Evolutionary conservation across 2,113 vertebrate species (phyloP).

Genomic region (Sphaerodactylus townsendi): DNA sequence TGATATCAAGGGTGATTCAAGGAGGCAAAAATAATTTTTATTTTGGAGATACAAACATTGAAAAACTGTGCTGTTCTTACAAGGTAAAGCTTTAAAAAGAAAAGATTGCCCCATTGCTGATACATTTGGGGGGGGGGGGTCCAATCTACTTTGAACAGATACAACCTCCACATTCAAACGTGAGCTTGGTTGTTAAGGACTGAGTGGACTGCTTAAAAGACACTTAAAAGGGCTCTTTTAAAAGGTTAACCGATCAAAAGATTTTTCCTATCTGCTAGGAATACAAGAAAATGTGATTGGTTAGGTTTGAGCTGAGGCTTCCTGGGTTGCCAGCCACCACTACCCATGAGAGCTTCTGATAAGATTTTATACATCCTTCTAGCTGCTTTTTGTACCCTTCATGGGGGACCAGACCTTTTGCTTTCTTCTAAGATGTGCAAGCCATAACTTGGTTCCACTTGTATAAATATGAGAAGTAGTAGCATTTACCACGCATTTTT

Average conservation of each 20-base stretch:
- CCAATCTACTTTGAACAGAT: neutral
- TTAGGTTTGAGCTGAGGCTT: slow-evolving; percentile 7
- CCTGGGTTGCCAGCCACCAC: neutral
- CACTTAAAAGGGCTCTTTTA: neutral
- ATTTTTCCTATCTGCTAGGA: neutral
- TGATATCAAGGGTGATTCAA: neutral
- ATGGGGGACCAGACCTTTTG: neutral
- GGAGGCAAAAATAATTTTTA: neutral
- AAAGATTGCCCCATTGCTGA: neutral
- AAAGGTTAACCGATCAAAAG: neutral
- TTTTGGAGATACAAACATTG: neutral
- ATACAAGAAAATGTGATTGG: neutral
- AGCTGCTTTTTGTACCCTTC: neutral
- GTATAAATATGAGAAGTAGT: no score
- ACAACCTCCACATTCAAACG: neutral
- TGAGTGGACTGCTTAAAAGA: neutral
- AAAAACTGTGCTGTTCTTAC: neutral
- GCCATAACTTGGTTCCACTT: neutral
- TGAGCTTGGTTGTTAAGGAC: neutral
- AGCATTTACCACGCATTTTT: neutral
- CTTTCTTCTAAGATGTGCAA: neutral
- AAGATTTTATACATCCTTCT: neutral
- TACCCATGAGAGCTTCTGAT: slow-evolving; percentile 7
- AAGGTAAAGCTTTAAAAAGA: neutral
- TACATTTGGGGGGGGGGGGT: no score